phyloP scores from a whole-genome alignment of 2,113 vertebrate species.

The Stegostoma tigrinum region DNA sequence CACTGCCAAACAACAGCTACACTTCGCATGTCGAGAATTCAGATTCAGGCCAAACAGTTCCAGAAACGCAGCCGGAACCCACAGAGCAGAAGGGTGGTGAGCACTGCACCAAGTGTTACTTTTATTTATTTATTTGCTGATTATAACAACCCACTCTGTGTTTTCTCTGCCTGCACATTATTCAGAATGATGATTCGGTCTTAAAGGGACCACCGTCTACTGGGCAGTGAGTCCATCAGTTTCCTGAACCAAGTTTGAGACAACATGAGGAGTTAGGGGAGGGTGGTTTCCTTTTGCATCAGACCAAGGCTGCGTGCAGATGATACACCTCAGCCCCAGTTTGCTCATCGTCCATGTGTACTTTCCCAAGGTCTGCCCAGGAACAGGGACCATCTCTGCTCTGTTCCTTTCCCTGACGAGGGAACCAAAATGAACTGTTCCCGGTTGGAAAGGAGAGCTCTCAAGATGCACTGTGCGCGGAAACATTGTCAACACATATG shows the following conservation, averaged over 20 bases:
- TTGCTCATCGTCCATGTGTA: neutral
- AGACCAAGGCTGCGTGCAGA: neutral
- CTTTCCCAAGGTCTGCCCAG: no score
- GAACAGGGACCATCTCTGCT: neutral
- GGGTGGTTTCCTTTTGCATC: neutral
- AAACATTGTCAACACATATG: neutral
- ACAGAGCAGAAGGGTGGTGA: neutral
- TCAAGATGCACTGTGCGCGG: neutral
- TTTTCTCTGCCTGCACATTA: neutral
- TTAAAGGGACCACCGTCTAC: neutral
- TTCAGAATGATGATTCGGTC: neutral
- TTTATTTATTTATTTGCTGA: neutral
- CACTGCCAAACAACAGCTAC: conserved; percentile 24
- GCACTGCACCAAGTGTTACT: neutral
- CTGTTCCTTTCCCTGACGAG: neutral
- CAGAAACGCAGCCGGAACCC: neutral
- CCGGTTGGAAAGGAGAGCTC: neutral
- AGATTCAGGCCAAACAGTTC: neutral
- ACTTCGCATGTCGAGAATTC: neutral
- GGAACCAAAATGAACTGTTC: neutral
- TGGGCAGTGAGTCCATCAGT: neutral
- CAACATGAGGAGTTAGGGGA: no score
- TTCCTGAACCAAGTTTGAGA: neutral
- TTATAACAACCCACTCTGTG: no score
- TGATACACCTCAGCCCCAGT: neutral